Evolutionary conservation across 2,888 invertebrate genomes (phyloP), one percentile per base, ranked within the genome.

Genomic region (Junonia oenone): DNA sequence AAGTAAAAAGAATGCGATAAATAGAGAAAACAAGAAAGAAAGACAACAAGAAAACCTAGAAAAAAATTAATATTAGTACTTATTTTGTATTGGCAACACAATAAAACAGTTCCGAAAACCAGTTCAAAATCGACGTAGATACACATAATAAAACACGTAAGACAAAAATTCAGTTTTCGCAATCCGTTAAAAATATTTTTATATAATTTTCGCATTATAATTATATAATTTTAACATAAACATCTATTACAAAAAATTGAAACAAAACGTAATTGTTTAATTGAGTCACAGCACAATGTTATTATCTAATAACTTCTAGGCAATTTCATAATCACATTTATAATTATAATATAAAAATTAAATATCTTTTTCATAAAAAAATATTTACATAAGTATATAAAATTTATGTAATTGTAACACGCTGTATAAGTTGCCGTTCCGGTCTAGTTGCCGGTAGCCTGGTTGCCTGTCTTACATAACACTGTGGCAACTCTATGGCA

Each of bases 361-460:
- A 31, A 31, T 11, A 0, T 35, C 13, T 13, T 35, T 38, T 13
- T 14, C n/a, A 13, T 35, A n/a, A 14, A 6, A 15, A 15, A 2
- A 38, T 0, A 43, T 22, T 22, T 43, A 43, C n/a, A 22, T 43
- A 2, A n/a, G n/a, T n/a, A n/a, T n/a, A n/a, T n/a, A n/a, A 15
- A 43, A 11, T 29, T n/a, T 33, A 45, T 27, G 47, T n/a, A 35
- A 45, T 46, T 31, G 11, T 22, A 75, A 56, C 81, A 70, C 19
- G 61, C 81, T 83, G 79, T 85, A 79, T 67, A 72, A 52, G 45
- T 51, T 33, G 58, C 46, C 75, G 84, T 87, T 85, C 82, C 86
- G 84, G 83, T 85, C 86, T 84, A 85, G 72, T 87, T 86, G 74
- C 62, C 68, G 66, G 74, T 78, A 77, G 77, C 73, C 55, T 57